Conservation (phyloP, 1,140 invertebrate genomes). For the Leucophenga varia region DNA sequence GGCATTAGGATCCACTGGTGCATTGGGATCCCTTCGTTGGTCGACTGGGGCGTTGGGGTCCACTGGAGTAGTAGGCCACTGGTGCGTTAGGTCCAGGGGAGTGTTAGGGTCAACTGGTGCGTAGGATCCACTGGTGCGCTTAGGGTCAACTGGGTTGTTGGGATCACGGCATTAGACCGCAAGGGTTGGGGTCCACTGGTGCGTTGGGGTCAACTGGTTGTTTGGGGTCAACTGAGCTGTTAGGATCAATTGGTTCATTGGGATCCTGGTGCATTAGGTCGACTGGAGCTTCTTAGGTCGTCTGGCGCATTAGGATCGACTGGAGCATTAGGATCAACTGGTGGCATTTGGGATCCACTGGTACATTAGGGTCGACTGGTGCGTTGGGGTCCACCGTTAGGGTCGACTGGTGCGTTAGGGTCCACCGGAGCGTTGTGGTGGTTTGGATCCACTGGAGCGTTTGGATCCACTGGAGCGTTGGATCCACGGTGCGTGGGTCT, state of each 20-base stretch:
- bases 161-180: too few species aligned
- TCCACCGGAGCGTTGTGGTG: not conserved
- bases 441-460: constrained; percentile 2
- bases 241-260: not conserved
- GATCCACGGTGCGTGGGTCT: not conserved
- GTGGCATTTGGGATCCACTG: constrained; percentile 1
- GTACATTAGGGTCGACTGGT: constrained; percentile 5
- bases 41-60: not conserved
- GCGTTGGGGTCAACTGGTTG: not conserved
- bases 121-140: not conserved
- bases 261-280: constrained; percentile 5
- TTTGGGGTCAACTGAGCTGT: constrained; percentile 3
- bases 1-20: not conserved
- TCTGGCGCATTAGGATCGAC: constrained; percentile 7
- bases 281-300: not conserved
- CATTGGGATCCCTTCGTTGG: not conserved
- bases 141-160: too few species aligned
- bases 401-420: constrained; percentile 4
- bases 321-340: constrained; percentile 4
- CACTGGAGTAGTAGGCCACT: not conserved
- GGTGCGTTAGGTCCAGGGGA: not conserved
- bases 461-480: constrained; percentile 13
- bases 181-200: not conserved
- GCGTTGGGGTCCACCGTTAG: constrained; percentile 7
- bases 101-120: too few species aligned